Conservation (phyloP, 2,888 invertebrate species). For the Drosophila nr. medialis region DNA sequence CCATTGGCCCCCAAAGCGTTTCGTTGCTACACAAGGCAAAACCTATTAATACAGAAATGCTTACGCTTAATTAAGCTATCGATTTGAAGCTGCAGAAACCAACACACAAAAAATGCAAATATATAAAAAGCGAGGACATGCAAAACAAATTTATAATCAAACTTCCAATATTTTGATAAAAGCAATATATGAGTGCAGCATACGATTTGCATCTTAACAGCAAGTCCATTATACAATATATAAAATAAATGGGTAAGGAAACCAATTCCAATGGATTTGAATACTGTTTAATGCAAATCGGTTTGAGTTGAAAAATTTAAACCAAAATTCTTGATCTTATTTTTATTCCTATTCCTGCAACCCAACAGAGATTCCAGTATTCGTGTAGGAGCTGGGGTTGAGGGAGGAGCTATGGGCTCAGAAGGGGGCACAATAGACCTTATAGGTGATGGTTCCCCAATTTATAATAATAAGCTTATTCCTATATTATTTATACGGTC, state of each 20-base stretch:
- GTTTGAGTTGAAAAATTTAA: neutral
- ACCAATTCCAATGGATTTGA: neutral
- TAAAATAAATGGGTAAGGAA: too few relatives aligned
- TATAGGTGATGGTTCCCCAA: too few relatives aligned
- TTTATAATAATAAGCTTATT: too few relatives aligned
- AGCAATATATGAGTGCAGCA: neutral
- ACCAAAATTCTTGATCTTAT: neutral
- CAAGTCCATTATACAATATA: neutral
- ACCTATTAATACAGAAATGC: conserved; percentile 76
- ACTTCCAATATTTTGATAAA: conserved; percentile 14
- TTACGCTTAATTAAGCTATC: conserved; percentile 80
- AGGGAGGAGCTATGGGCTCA: too few relatives aligned
- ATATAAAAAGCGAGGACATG: conserved; percentile 10
- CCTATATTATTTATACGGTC: neutral
- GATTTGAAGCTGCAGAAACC: conserved; percentile 59
- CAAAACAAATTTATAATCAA: conserved; percentile 16
- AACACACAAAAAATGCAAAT: conserved; percentile 25
- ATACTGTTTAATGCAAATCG: neutral
- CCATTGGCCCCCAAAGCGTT: conserved; percentile 36
- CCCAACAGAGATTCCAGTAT: too few relatives aligned
- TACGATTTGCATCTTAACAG: neutral
- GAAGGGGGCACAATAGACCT: too few relatives aligned
- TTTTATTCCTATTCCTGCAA: neutral
- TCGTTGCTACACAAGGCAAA: conserved; percentile 58
- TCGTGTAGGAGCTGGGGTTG: too few relatives aligned